Evolutionary conservation across 1,140 invertebrate genomes (phyloP).

Genomic region (Meloidogyne floridensis): DNA sequence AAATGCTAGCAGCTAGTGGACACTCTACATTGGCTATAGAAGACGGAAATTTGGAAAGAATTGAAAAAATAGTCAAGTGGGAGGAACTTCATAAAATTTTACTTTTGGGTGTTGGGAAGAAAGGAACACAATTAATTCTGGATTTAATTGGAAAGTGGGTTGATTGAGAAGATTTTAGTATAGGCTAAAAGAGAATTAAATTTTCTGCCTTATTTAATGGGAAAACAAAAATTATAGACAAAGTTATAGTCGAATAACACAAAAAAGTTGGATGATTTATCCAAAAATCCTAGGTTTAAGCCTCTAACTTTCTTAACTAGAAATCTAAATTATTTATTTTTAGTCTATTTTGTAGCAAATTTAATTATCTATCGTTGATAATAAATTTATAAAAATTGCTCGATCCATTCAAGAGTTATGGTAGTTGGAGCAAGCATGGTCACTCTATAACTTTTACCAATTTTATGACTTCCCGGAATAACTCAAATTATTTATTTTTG

Average conservation of each 20-base stretch:
- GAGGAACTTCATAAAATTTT: conserved; percentile 31
- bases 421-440: background rate
- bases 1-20: conserved; percentile 44
- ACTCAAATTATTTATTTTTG: too few species aligned
- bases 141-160: conserved; percentile 13
- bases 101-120: conserved; percentile 13
- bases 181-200: background rate
- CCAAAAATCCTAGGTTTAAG: background rate
- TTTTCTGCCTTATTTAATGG: background rate
- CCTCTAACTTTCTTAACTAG: background rate
- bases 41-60: conserved; percentile 2
- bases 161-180: background rate
- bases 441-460: background rate
- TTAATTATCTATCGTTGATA: background rate
- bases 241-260: too few species aligned
- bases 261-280: too few species aligned
- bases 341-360: too few species aligned
- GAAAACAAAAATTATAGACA: too few species aligned
- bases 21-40: conserved; percentile 35
- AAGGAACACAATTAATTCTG: background rate
- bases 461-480: too few species aligned
- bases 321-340: too few species aligned
- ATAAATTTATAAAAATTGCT: background rate
- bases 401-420: background rate
- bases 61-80: conserved; percentile 15